A percentile compares a stretch with the other conserved stretches of the same genome.
Evolutionary conservation across 2,113 vertebrate genomes (phyloP).

Genomic region (Eretmochelys imbricata): DNA sequence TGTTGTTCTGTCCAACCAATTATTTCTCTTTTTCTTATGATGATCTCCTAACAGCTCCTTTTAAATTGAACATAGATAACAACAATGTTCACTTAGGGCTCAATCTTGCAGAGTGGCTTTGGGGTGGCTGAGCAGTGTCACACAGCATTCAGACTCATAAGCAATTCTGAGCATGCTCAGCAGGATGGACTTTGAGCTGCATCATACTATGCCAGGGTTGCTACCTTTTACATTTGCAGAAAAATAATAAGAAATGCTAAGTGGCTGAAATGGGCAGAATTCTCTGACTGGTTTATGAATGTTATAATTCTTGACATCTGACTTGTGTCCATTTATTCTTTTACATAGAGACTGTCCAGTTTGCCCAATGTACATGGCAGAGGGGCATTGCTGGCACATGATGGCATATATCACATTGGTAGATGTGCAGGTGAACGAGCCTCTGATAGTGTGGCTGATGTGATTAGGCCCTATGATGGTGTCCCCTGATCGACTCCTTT

Average conservation of each 20-base stretch:
- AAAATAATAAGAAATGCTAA: not conserved
- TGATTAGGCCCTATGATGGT: no score
- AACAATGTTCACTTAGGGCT: not conserved
- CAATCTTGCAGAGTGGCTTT: not conserved
- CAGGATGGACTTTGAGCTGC: accelerated
- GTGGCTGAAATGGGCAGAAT: accelerated
- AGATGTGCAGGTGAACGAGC: no score
- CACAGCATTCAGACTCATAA: accelerated
- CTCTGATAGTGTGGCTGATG: no score
- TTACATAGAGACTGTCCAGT: no score
- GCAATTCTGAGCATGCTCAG: not conserved
- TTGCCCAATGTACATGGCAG: no score
- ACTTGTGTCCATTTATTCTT: no score
- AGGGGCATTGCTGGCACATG: no score
- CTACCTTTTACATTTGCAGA: not conserved
- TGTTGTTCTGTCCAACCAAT: not conserved
- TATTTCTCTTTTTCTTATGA: not conserved
- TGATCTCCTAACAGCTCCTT: not conserved
- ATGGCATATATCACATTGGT: no score
- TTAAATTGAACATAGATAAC: not conserved
- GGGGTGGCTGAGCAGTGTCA: accelerated
- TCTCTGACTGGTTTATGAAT: no score
- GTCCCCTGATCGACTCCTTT: no score
- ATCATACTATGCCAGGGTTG: not conserved
- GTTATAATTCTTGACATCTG: no score